Conservation (phyloP, 2,888 invertebrate species). For the Antheraea yamamai region DNA sequence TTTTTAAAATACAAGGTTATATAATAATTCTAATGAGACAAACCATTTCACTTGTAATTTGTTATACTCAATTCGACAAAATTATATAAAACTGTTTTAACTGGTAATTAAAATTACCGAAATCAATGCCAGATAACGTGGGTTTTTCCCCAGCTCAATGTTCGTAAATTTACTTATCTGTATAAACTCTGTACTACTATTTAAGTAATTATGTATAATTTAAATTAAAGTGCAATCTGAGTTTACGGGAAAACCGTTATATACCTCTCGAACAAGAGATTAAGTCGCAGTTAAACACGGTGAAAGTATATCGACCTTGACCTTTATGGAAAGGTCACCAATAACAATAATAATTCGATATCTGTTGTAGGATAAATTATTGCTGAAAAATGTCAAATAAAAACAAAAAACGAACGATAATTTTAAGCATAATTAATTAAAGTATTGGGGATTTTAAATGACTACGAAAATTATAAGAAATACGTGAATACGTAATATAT, state of each 20-base stretch:
- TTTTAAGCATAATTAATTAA: not conserved
- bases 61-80: not conserved
- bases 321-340: not conserved
- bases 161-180: not conserved
- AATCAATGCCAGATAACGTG: constrained; percentile 3
- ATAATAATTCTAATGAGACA: not conserved
- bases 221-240: not conserved
- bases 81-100: not conserved
- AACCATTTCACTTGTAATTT: not conserved
- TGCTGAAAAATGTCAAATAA: not conserved
- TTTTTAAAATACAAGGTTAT: not conserved
- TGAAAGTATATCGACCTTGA: constrained; percentile 7
- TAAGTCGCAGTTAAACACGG: not conserved
- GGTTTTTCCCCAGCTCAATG: not conserved
- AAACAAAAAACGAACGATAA: not conserved
- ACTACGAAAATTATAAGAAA: not conserved
- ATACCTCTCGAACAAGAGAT: not conserved
- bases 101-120: not conserved
- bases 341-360: not conserved
- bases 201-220: not conserved
- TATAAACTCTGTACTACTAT: too few relatives aligned
- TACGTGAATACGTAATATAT: not conserved
- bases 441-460: not conserved
- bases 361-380: not conserved
- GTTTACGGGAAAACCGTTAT: not conserved